Percentiles rank a stretch among this genome's conserved stretches.
Evolutionary conservation across 2,113 vertebrate genomes (phyloP).

Genomic region (Heterotilapia buettikoferi): DNA sequence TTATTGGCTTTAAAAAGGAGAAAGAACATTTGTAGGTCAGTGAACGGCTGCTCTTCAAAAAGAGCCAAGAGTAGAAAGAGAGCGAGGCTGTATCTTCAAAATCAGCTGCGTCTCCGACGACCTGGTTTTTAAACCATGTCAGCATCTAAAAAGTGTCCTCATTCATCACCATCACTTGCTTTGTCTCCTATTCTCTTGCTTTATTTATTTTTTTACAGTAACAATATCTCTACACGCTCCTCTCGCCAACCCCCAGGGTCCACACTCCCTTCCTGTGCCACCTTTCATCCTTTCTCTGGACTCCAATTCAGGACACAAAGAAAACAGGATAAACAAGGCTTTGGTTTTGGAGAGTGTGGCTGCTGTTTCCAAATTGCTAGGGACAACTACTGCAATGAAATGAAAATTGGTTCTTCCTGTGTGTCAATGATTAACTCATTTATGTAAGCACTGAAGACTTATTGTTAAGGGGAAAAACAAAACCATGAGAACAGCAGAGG

Average conservation of each 20-base stretch:
- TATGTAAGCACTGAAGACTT: neutral
- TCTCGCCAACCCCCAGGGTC: neutral
- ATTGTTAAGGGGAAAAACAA: neutral
- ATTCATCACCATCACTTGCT: neutral
- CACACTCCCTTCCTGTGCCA: neutral
- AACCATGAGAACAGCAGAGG: neutral
- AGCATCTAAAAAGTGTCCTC: neutral
- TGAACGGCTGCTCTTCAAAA: neutral
- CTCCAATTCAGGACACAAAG: neutral
- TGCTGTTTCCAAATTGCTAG: neutral
- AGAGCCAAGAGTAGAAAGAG: neutral
- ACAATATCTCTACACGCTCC: neutral
- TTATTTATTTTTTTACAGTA: neutral
- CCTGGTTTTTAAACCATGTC: neutral
- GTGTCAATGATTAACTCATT: slow-evolving; percentile 2
- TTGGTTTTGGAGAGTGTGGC: neutral
- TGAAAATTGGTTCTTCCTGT: neutral
- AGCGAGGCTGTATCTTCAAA: neutral
- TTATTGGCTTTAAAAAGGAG: neutral
- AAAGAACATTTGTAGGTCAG: slow-evolving; percentile 15
- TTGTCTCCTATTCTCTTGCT: neutral
- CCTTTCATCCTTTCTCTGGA: neutral
- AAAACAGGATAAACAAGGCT: neutral
- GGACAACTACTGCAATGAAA: neutral
- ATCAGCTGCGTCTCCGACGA: neutral